Evolutionary conservation across 2,797 vertebrate genomes (phyloP).

Genomic region (Saxicola maurus): DNA sequence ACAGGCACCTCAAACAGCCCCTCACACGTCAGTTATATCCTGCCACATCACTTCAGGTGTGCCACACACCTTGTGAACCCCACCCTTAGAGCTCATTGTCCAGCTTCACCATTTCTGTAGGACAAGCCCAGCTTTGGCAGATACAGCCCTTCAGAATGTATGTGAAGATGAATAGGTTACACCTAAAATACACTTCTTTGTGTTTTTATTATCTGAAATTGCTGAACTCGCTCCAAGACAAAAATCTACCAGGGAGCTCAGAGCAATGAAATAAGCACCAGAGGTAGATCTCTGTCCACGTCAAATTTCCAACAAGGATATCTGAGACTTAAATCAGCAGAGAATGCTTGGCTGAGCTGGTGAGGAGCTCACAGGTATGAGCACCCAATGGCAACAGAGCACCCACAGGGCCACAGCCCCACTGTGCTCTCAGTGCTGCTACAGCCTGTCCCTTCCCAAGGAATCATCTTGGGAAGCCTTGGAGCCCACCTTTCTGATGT

Average conservation of each 20-base stretch:
- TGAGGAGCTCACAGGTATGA: neutral
- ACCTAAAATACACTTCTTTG: neutral
- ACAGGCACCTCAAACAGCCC: neutral
- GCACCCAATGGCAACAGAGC: neutral
- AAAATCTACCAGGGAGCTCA: rapidly evolving
- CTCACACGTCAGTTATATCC: neutral
- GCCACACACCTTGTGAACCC: neutral
- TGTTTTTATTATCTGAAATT: neutral
- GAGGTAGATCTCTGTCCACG: neutral
- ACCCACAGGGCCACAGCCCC: neutral
- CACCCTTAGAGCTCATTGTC: neutral
- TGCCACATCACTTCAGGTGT: neutral
- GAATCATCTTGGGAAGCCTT: neutral
- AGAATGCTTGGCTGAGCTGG: rapidly evolving
- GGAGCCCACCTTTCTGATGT: neutral
- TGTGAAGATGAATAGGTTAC: neutral
- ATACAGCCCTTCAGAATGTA: neutral
- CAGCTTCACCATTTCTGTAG: neutral
- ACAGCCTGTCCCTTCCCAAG: neutral
- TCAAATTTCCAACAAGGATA: neutral
- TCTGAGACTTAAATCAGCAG: neutral
- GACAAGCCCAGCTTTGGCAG: neutral
- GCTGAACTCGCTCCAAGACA: neutral
- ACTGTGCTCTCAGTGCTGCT: rapidly evolving
- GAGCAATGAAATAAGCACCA: neutral